Base-by-base conservation (phyloP, 2,888 invertebrate genomes). In the Drosophila yooni region DNA sequence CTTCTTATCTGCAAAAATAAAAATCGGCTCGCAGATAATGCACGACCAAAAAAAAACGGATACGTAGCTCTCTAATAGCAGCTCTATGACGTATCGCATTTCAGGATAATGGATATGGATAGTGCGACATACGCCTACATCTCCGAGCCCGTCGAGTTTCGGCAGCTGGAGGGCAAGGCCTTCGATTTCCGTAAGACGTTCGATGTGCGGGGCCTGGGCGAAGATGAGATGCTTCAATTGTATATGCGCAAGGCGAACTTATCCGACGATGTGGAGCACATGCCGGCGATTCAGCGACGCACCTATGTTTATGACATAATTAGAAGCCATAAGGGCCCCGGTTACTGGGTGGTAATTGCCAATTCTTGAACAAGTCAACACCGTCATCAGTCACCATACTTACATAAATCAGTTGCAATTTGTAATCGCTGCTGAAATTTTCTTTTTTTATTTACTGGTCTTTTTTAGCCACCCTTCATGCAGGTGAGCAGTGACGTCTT, bases 291-390 rank as follows among this genome's bases (percentile, higher is more conserved):
- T 50, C 89, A 91, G 74, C 75, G 92, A 50, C 84, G 91, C 34
- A 85, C 91, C 31, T 91, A 91, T 43, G 91, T 92, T 46, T 92
- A 91, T 73, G 92, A 92, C 79, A 92, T 92, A 74, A 87, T 92
- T 53, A 88, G 90, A 60, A 92, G 92, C 76, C 83, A 92, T 68
- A 92, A 92, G 68, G 77, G 67, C 51, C 92, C 92, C 21, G 91
- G 91, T 56, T 91, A 92, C 71, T 92, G 91, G 91, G 86, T 91
- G 91, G 91, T 92, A 86, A 81, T 77, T 61, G 66, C 53, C 38
- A 74, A 70, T 58, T 40, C 18, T n/a, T 38, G 1, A 40, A n/a
- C 27, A 15, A 31, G 29, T 43, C 29, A 43, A 31, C 27, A 27
- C 0, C 46, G 13, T 34, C 21, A 63, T 36, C 27, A n/a, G 33